Evolutionary conservation across 2,888 invertebrate genomes (phyloP), one percentile per base, ranked within the genome.

Genomic region (Caenorhabditis sp.): DNA sequence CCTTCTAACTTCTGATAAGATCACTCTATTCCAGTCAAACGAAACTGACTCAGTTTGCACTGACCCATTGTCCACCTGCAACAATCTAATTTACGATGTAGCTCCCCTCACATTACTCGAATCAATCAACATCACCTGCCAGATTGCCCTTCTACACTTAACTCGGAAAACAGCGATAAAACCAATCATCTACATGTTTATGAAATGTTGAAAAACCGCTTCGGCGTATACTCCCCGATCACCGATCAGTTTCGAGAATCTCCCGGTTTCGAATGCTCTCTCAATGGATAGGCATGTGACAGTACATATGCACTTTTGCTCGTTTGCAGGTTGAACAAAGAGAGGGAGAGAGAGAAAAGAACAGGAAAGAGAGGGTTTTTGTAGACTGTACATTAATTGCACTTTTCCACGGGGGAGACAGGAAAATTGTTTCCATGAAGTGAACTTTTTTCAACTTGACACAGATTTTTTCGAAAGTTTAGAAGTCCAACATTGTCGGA

Each of bases 281-380:
- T 76, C 24, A 14, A 8, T n/a, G 22, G 56, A 44, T 58, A 51
- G 56, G 59, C 63, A 74, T 74, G 58, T 54, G 58, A 77, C 76
- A 77, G 76, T 77, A 77, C 76, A 61, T 19, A 41, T 54, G 76
- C 69, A 77, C 76, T 77, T 77, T 77, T 69, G 69, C 76, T 68
- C 68, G 68, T 74, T 74, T 54, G 63, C 74, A 61, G 70, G 24
- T 54, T 47, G 41, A 59, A 70, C 59, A 72, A 41, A 72, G 73
- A 54, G 54, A 26, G 26, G n/a, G n/a, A n/a, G n/a, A n/a, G n/a
- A 51, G 22, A 51, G 12, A 51, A 22, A 3, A 26, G 63, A 68
- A 47, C 44, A 63, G 38, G 54, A 41, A 54, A 24, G 51, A 51
- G 19, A 22, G 22, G 54, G n/a, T n/a, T n/a, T n/a, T n/a, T 51